A percentile compares a stretch with the other conserved stretches of the same genome.
Conservation (phyloP, 2,113 vertebrate genomes). For the Panurus biarmicus region DNA sequence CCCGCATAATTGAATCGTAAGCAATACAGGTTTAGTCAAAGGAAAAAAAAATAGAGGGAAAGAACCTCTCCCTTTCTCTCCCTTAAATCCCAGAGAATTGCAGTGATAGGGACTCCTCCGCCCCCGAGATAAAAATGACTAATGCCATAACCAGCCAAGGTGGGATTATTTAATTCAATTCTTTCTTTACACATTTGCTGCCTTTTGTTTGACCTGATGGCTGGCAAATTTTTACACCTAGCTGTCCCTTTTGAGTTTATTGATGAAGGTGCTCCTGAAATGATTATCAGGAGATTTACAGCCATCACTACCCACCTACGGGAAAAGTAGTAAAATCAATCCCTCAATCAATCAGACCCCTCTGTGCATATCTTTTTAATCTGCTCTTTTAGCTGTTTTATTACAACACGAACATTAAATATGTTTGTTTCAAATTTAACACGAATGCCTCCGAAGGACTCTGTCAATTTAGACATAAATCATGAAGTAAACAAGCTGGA, state of each 20-base stretch:
- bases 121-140: background rate
- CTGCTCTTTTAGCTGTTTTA: slow-evolving; percentile 59
- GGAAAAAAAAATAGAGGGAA: background rate
- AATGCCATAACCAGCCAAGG: slow-evolving; percentile 7
- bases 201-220: slow-evolving; percentile 59
- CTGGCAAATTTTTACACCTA: slow-evolving; percentile 49
- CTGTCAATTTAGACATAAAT: slow-evolving; percentile 55
- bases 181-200: slow-evolving; percentile 36
- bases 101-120: background rate
- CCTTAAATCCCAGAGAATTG: background rate
- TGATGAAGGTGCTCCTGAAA: slow-evolving; percentile 63
- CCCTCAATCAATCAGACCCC: slow-evolving; percentile 56
- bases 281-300: slow-evolving; percentile 64
- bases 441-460: slow-evolving; percentile 42
- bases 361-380: slow-evolving; percentile 60
- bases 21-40: slow-evolving; percentile 47
- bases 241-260: slow-evolving; percentile 54
- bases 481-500: slow-evolving; percentile 31
- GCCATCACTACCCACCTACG: slow-evolving; percentile 48
- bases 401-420: slow-evolving; percentile 54
- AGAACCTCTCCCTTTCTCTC: background rate
- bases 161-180: slow-evolving; percentile 37
- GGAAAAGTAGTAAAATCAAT: slow-evolving; percentile 59
- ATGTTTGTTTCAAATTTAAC: slow-evolving; percentile 61
- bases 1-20: slow-evolving; percentile 76